Evolutionary conservation across 1,140 invertebrate species (phyloP).

Genomic region (Tyrophagus putrescentiae): DNA sequence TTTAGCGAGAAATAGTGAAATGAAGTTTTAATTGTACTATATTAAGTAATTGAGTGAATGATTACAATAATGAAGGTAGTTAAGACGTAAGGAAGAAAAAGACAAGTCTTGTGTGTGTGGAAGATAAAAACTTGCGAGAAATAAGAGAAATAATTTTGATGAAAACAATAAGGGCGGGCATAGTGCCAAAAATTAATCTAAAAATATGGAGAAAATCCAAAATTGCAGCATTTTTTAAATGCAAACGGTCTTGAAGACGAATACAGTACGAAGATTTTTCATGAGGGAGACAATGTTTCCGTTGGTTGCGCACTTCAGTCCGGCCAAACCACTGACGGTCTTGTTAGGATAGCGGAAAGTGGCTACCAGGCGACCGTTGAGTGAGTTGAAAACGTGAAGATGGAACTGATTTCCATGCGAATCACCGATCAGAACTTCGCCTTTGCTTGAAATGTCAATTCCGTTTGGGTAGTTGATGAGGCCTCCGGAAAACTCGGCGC

Average conservation of each 20-base stretch:
- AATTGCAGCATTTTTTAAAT: no score
- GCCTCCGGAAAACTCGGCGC: slow-evolving; percentile 70
- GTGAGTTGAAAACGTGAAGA: slow-evolving; percentile 67
- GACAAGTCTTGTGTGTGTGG: no score
- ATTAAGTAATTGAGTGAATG: no score
- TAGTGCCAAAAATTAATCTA: no score
- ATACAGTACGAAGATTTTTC: slow-evolving; percentile 92
- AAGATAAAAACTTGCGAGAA: no score
- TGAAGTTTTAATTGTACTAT: no score
- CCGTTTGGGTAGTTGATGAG: slow-evolving; percentile 92
- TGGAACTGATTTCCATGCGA: slow-evolving; percentile 94
- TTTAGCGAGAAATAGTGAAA: no score
- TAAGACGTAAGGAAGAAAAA: no score
- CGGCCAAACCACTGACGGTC: slow-evolving; percentile 89
- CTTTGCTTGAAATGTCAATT: slow-evolving; percentile 86
- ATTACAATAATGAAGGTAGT: no score
- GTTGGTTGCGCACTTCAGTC: slow-evolving; percentile 84
- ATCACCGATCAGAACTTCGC: slow-evolving; percentile 85
- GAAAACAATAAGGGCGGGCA: no score
- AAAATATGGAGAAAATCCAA: no score
- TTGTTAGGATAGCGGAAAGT: slow-evolving; percentile 91
- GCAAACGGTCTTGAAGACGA: slow-evolving; percentile 84
- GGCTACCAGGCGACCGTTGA: slow-evolving; percentile 65
- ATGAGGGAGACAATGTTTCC: slow-evolving; percentile 88
- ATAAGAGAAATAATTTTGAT: no score